phyloP scores from a whole-genome alignment of 2,797 vertebrate genomes.

The Lagorchestes hirsutus region DNA sequence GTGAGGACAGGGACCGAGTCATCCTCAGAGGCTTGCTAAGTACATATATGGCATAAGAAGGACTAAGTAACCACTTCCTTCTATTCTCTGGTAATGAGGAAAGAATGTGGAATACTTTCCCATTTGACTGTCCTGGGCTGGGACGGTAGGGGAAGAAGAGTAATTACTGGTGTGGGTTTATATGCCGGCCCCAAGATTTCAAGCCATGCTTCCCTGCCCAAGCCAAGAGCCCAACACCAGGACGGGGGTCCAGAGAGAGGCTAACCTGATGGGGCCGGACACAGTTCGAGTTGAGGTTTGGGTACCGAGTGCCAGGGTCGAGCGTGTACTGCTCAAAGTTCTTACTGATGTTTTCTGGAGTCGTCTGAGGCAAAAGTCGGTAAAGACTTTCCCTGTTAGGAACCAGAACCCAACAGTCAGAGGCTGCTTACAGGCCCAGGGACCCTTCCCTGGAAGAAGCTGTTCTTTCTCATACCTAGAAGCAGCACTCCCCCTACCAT shows the following conservation, averaged over 20 bases:
- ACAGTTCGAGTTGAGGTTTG: slow-evolving; percentile 95
- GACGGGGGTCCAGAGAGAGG: neutral
- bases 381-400: slow-evolving; percentile 94
- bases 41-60: neutral
- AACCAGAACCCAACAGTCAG: slow-evolving; percentile 13
- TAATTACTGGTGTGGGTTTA: neutral
- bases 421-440: neutral
- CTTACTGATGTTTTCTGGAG: slow-evolving; percentile 96
- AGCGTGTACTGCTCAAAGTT: slow-evolving; percentile 98
- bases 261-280: slow-evolving; percentile 94
- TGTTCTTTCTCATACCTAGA: neutral
- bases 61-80: neutral
- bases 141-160: neutral
- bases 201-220: neutral
- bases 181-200: neutral
- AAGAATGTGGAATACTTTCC: neutral
- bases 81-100: neutral
- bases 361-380: slow-evolving; percentile 96
- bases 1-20: neutral
- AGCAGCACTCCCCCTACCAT: neutral
- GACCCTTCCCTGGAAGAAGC: neutral
- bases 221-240: neutral
- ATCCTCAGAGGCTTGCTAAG: neutral
- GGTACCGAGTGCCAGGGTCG: slow-evolving; percentile 95
- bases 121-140: neutral